These are phyloP conservation scores for Pachyramphus minor DNA, from an alignment of 2,113 vertebrate species.

Conservation along the genomic window DNA sequence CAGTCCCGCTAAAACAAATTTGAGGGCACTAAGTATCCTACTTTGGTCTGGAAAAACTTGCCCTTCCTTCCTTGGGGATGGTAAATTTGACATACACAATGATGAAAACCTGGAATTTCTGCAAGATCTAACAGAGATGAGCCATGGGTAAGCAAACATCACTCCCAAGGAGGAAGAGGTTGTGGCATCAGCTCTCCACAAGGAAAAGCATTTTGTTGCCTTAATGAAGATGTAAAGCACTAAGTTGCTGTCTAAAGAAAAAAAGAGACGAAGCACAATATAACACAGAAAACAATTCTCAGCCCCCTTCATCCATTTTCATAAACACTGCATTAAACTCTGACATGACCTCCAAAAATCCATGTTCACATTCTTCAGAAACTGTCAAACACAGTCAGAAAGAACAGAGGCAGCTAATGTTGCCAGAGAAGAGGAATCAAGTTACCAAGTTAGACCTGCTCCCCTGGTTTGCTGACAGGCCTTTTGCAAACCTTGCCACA, in stretches of 20 bases:
- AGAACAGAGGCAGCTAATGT: not conserved
- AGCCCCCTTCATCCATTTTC: slow-evolving; percentile 15
- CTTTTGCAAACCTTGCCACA: not conserved
- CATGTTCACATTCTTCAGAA: slow-evolving; percentile 24
- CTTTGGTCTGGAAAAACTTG: not conserved
- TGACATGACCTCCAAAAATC: slow-evolving; percentile 51
- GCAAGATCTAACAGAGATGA: not conserved
- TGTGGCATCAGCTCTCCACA: not conserved
- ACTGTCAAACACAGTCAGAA: not conserved
- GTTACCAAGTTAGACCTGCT: not conserved
- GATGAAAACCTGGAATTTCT: not conserved
- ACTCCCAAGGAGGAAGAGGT: not conserved
- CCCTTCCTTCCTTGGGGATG: not conserved
- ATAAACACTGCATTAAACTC: slow-evolving; percentile 36
- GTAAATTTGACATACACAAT: not conserved
- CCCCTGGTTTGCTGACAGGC: not conserved
- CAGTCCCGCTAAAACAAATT: not conserved
- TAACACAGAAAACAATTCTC: slow-evolving; percentile 13
- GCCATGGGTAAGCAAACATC: not conserved
- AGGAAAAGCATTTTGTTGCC: not conserved
- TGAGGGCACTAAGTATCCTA: not conserved
- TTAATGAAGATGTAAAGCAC: slow-evolving; percentile 40
- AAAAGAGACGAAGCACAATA: not conserved
- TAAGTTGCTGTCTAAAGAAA: not conserved
- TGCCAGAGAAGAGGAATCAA: not conserved